These are phyloP conservation scores for Ochotona curzoniae DNA, from an alignment of 2,113 vertebrate genomes.

Conservation along the genomic window DNA sequence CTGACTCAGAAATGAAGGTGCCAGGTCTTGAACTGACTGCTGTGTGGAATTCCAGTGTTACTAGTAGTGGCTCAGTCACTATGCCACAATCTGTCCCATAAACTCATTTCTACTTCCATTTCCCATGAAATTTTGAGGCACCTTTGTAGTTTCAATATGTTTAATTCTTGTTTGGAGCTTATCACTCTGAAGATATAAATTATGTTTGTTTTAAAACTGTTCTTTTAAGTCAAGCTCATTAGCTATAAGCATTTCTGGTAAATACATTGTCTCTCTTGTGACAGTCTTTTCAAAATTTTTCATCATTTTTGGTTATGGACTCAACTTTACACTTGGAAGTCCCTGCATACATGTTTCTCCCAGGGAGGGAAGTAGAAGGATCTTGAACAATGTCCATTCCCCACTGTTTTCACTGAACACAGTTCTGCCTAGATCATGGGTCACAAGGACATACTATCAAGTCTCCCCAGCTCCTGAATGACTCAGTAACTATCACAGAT, in stretches of 20 bases:
- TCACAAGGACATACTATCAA: too few species aligned
- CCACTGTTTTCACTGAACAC: background rate
- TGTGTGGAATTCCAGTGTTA: too few species aligned
- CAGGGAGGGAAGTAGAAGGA: background rate
- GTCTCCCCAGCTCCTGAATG: too few species aligned
- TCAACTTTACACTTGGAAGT: background rate
- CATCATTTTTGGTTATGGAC: background rate
- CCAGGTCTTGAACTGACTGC: too few species aligned
- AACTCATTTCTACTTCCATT: too few species aligned
- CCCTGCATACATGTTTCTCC: background rate
- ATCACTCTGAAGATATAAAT: background rate
- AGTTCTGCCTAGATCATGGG: background rate
- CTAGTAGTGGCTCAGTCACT: too few species aligned
- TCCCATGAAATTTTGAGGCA: too few species aligned
- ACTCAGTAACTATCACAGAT: too few species aligned
- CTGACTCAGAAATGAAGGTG: too few species aligned
- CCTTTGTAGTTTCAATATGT: too few species aligned
- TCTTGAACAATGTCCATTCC: background rate
- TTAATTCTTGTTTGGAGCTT: background rate
- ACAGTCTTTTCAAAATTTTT: background rate
- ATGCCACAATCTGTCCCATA: too few species aligned
- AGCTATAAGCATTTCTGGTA: background rate
- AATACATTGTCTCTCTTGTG: background rate
- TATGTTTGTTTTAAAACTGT: background rate
- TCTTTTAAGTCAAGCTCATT: background rate